Evolutionary conservation across 2,113 vertebrate genomes (phyloP).

Genomic region (Lutjanus erythropterus): DNA sequence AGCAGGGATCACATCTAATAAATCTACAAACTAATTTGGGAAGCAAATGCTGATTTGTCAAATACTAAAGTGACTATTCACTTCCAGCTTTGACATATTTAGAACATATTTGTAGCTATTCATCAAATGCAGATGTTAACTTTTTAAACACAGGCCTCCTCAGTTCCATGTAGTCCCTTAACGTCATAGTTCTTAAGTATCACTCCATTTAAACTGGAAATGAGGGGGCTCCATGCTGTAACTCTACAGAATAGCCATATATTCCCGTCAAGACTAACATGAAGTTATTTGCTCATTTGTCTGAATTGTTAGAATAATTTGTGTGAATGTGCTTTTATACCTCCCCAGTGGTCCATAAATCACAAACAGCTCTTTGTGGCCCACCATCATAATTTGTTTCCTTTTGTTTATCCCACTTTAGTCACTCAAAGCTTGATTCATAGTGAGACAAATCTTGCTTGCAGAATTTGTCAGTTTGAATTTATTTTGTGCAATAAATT

Average conservation of each 20-base stretch:
- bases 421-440: slow-evolving; percentile 73
- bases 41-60: slow-evolving; percentile 64
- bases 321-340: slow-evolving; percentile 79
- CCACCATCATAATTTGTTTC: slow-evolving; percentile 64
- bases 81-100: slow-evolving; percentile 56
- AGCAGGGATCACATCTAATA: slow-evolving; percentile 36
- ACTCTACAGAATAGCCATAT: slow-evolving; percentile 64
- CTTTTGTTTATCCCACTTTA: slow-evolving; percentile 68
- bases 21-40: slow-evolving; percentile 59
- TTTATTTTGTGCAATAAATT: slow-evolving; percentile 50
- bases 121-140: slow-evolving; percentile 73
- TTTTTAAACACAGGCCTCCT: slow-evolving; percentile 69
- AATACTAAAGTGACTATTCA: slow-evolving; percentile 64
- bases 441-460: slow-evolving; percentile 61
- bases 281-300: slow-evolving; percentile 79
- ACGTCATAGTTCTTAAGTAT: slow-evolving; percentile 75
- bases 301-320: slow-evolving; percentile 79
- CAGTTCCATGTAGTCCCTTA: slow-evolving; percentile 63
- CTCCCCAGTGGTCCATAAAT: slow-evolving; percentile 78
- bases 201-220: slow-evolving; percentile 73
- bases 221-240: slow-evolving; percentile 53
- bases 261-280: slow-evolving; percentile 75
- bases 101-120: slow-evolving; percentile 60
- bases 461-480: slow-evolving; percentile 59
- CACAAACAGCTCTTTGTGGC: slow-evolving; percentile 72